Evolutionary conservation across 2,113 vertebrate species (phyloP).

Genomic region (Mesembrinibis cayennensis): DNA sequence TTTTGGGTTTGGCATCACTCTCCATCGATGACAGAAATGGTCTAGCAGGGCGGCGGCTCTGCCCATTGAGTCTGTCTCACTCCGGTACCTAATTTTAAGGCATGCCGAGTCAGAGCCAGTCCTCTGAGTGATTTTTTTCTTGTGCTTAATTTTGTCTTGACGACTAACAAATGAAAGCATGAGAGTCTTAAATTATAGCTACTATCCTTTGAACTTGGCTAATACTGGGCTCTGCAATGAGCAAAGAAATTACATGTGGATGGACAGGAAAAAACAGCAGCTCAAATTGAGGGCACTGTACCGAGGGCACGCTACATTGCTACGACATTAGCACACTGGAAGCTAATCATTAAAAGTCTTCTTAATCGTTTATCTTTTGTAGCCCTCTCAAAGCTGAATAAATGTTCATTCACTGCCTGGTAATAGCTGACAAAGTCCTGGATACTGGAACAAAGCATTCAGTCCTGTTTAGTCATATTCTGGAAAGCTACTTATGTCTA

Average conservation of each 20-base stretch:
- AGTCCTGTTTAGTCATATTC: neutral
- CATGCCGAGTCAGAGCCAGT: accelerated
- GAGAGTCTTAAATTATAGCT: neutral
- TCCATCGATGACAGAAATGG: accelerated
- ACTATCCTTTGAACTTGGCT: neutral
- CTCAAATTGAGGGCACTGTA: conserved; percentile 14
- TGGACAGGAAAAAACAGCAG: neutral
- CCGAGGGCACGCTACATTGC: neutral
- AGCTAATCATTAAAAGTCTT: neutral
- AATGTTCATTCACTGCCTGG: neutral
- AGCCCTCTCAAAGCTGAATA: neutral
- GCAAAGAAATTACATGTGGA: neutral
- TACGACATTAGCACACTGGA: neutral
- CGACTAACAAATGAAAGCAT: neutral
- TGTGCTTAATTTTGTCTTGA: neutral
- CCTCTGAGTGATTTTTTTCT: neutral
- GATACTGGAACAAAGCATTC: neutral
- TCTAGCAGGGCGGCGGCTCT: neutral
- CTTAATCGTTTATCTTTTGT: neutral
- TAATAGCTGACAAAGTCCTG: neutral
- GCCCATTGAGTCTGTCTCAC: neutral
- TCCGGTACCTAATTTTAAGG: neutral
- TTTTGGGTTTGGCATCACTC: neutral
- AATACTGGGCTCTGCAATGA: neutral
- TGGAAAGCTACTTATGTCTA: neutral